These are phyloP conservation scores for Acinonyx jubatus DNA, from an alignment of 2,113 vertebrate species.

Conservation along the genomic window DNA sequence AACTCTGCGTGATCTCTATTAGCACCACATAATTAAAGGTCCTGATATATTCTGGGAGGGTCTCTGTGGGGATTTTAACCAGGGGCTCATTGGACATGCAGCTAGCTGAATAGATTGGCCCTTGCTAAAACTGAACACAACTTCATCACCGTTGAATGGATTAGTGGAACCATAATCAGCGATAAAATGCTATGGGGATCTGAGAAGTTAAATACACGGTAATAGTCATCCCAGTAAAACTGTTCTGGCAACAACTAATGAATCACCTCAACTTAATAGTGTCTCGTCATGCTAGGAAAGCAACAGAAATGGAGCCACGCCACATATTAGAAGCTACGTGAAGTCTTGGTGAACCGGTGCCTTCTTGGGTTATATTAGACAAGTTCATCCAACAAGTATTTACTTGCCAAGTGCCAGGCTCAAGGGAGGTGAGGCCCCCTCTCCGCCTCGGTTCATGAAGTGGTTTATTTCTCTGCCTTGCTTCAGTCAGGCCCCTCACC, in stretches of 20 bases:
- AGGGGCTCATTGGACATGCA: conserved; percentile 14
- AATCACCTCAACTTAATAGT: conserved; percentile 58
- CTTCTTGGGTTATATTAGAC: neutral
- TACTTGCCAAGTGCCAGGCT: neutral
- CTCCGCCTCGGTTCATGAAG: neutral
- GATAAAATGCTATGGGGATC: conserved; percentile 38
- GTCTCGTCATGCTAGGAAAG: neutral
- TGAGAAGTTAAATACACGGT: conserved; percentile 62
- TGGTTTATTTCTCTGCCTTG: neutral
- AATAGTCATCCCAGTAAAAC: conserved; percentile 66
- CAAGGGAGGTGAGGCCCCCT: neutral
- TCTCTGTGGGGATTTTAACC: conserved; percentile 53
- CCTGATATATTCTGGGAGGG: conserved; percentile 28
- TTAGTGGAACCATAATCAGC: conserved; percentile 62
- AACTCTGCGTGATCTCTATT: conserved; percentile 66
- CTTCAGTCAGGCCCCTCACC: neutral
- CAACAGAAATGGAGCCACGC: conserved; percentile 37
- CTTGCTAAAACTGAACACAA: conserved; percentile 46
- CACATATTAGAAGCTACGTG: neutral
- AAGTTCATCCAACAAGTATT: neutral
- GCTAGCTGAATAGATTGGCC: conserved; percentile 55
- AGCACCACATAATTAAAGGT: conserved; percentile 58
- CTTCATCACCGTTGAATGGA: conserved; percentile 2
- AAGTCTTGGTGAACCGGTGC: neutral
- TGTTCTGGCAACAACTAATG: conserved; percentile 64